Percentiles rank a stretch among this genome's conserved stretches.
phyloP scores from a whole-genome alignment of 1,140 invertebrate genomes.

The Bombus pyrosoma region DNA sequence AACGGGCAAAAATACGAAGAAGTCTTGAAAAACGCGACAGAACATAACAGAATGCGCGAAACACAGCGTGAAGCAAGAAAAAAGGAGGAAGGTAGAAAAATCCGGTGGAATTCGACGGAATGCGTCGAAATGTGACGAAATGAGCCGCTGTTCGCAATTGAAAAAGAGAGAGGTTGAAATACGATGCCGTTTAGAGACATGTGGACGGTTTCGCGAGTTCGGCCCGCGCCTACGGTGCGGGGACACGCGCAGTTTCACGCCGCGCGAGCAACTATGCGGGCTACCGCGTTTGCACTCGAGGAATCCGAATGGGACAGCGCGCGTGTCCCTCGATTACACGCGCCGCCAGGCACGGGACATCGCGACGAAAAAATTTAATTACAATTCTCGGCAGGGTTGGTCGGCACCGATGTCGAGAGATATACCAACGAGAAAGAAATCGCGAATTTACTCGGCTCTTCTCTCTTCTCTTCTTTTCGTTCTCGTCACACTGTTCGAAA shows the following conservation, averaged over 20 bases:
- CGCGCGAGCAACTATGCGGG: slow-evolving; percentile 59
- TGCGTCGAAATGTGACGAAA: neutral
- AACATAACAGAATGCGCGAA: too few species aligned
- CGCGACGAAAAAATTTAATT: slow-evolving; percentile 66
- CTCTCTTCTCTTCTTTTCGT: too few species aligned
- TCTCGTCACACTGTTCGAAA: neutral
- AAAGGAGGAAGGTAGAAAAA: neutral
- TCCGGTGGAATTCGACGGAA: neutral
- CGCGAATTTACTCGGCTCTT: neutral
- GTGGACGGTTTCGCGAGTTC: neutral
- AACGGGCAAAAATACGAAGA: too few species aligned
- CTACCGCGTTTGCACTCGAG: slow-evolving; percentile 57
- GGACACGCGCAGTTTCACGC: slow-evolving; percentile 62
- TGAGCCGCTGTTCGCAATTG: too few species aligned
- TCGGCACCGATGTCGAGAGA: neutral
- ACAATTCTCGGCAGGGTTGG: slow-evolving; percentile 36
- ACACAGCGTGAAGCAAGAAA: neutral
- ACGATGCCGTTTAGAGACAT: neutral
- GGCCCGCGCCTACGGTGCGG: neutral
- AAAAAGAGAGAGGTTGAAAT: neutral
- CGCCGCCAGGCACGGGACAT: slow-evolving; percentile 49
- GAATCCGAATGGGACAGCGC: slow-evolving; percentile 58
- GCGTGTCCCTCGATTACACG: slow-evolving; percentile 65
- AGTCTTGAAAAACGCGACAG: neutral
- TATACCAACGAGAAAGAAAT: neutral